Base-by-base conservation (phyloP, 2,113 vertebrate genomes). In the Xenus cinereus region DNA sequence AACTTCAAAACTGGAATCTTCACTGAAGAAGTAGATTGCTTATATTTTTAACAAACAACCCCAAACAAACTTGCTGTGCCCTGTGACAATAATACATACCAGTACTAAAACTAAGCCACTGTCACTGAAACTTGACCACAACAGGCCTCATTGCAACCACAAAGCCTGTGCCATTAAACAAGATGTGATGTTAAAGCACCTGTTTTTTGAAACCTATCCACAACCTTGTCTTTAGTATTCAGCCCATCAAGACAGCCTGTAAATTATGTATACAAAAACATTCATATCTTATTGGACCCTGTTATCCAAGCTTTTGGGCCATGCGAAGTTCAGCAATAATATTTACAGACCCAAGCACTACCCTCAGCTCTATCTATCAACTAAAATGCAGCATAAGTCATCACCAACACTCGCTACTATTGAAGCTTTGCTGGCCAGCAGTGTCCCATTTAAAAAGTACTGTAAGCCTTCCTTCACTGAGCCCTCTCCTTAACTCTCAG, bases 261-360 rank as follows among this genome's bases (percentile, higher is more conserved):
- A 10, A 1, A 20, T 54, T 26, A 50, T 0, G 0, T 6, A 12
- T 12, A 43, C 22, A 69, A 30, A 69, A 80, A 3, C 10, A 53
- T 43, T 89, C 35, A 21, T 32, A 5, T 26, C 32, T 50, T 37
- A 51, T 3, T 43, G 26, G 9, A 30, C 10, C 5, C 17, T 59
- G 13, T 10, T 41, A 63, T 32, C n/a, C 48, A 53, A 90, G 54
- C 3, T 90, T 82, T 41, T 41, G 64, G 26, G 32, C 35, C 13
- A 3, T 10, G 37, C 8, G 37, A 59, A 66, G 14, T 21, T 56
- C 30, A 80, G 33, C 45, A 76, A 4, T 11, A 64, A 53, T 22
- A 69, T 63, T 84, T 56, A 50, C 56, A 84, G 50, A 12, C 39
- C 27, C 8, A 17, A 74, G 26, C 19, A 20, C 48, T 74, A 24